Conservation (phyloP, 2,888 invertebrate genomes). For the Sminthurinus aureus region DNA sequence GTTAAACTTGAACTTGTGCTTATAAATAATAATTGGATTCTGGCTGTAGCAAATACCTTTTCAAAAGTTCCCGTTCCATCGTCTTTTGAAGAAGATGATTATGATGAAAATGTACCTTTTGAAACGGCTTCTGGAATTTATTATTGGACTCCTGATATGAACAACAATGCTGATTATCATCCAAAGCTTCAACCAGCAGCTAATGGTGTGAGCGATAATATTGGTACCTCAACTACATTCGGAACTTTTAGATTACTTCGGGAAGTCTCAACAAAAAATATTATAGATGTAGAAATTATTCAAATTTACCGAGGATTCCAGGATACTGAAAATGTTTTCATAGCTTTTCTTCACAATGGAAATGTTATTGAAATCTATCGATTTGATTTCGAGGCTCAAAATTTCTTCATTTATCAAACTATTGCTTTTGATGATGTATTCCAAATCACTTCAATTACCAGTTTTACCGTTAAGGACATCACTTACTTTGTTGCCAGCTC, state of each 20-base stretch:
- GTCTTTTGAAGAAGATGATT: not conserved
- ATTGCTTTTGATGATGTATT: conserved; percentile 42
- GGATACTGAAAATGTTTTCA: conserved; percentile 41
- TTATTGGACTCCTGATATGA: conserved; percentile 37
- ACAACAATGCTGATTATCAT: too few species aligned
- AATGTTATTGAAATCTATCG: conserved; percentile 47
- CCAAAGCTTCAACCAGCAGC: too few species aligned
- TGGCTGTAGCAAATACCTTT: conserved; percentile 48
- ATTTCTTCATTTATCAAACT: conserved; percentile 46
- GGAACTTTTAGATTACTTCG: conserved; percentile 43
- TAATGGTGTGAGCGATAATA: not conserved
- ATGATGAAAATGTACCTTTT: conserved; percentile 24
- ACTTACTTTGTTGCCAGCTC: conserved; percentile 45
- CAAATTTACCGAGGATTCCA: conserved; percentile 19
- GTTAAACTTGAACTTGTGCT: conserved; percentile 41
- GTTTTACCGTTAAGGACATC: conserved; percentile 17
- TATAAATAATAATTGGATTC: conserved; percentile 40
- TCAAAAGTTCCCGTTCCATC: not conserved
- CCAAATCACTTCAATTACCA: not conserved
- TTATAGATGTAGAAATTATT: conserved; percentile 47
- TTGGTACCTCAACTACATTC: not conserved
- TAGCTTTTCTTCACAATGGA: conserved; percentile 52
- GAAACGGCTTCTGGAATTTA: conserved; percentile 50
- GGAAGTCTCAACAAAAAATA: conserved; percentile 48
- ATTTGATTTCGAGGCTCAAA: conserved; percentile 41